phyloP scores from a whole-genome alignment of 2,797 vertebrate genomes.

The Thalassophryne amazonica region DNA sequence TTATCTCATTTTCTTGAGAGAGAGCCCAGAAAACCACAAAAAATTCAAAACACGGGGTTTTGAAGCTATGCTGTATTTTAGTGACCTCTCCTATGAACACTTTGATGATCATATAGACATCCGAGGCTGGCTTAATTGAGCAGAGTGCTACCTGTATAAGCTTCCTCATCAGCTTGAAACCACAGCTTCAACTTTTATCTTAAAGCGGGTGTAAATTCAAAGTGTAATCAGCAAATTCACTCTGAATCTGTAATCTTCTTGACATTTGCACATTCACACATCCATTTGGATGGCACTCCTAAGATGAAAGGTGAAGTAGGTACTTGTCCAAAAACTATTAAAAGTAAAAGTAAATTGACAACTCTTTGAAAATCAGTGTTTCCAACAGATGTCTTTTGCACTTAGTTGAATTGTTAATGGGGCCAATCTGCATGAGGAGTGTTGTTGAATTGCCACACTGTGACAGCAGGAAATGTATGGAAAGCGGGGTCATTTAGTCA shows the following conservation, averaged over 20 bases:
- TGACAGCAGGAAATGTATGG: too few species aligned
- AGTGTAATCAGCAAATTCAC: constrained; percentile 32
- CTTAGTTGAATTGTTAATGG: constrained; percentile 28
- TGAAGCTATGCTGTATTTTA: not conserved
- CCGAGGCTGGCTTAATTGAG: constrained; percentile 46
- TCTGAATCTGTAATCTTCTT: constrained; percentile 51
- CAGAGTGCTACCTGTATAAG: constrained; percentile 30
- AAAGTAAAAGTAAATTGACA: constrained; percentile 47
- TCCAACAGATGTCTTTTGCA: constrained; percentile 22
- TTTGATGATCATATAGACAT: constrained; percentile 30
- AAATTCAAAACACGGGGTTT: constrained; percentile 2
- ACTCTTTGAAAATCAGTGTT: constrained; percentile 50
- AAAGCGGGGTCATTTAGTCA: too few species aligned
- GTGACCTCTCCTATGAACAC: constrained; percentile 3
- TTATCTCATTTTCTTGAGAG: constrained; percentile 1
- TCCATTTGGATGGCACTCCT: constrained; percentile 8
- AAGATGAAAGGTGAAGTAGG: constrained; percentile 54
- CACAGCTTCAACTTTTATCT: constrained; percentile 37
- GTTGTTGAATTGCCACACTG: too few species aligned
- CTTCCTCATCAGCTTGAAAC: constrained; percentile 41
- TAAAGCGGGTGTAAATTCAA: constrained; percentile 35
- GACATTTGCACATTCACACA: constrained; percentile 1
- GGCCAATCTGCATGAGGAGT: too few species aligned
- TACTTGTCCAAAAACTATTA: constrained; percentile 53
- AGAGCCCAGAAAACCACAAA: not conserved